Base-by-base conservation (phyloP, 2,113 vertebrate species). In the Alethe castanea region DNA sequence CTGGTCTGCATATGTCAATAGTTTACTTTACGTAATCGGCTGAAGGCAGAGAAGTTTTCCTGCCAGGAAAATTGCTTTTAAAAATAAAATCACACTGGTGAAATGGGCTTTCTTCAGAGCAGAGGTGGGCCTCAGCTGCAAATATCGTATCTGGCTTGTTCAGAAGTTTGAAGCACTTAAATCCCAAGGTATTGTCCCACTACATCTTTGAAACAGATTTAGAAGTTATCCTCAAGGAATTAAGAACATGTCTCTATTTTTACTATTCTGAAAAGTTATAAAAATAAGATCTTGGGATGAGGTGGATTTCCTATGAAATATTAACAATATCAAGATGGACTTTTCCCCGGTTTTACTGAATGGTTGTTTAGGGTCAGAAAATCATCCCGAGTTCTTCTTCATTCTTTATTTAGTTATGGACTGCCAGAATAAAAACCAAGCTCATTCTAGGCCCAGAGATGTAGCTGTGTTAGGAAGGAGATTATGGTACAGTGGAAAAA, bases 51-150 rank as follows among this genome's bases (percentile, higher is more conserved):
- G 71, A 53, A 84, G 16, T 52, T 52, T 52, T 87, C 53, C 65
- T 94, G 96, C 96, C 96, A 97, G 90, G 40, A 95, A 78, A 82
- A 23, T 74, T 96, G 96, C 91, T 97, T 97, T 97, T 94, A 80
- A 96, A 93, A 96, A 84, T 88, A 88, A 97, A 96, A 95, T 96
- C 92, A 82, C 95, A 88, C 56, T 69, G 28, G 42, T 92, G 87
- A 73, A 69, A 95, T 29, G 48, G 76, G 35, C 28, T 94, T 95
- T 77, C 64, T 92, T 71, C 45, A 40, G 72, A 95, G 90, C 72
- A 88, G 80, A 78, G 80, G 76, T 69, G 72, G 76, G 83, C 65
- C 64, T 59, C 67, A 93, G 82, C 72, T 26, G 3, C 48, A 92
- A 81, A 84, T 38, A 31, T 84, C 80, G 50, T 56, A 40, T 52